These are phyloP conservation scores for Anadara kagoshimensis DNA, from an alignment of 1,140 invertebrate species.

Conservation along the genomic window DNA sequence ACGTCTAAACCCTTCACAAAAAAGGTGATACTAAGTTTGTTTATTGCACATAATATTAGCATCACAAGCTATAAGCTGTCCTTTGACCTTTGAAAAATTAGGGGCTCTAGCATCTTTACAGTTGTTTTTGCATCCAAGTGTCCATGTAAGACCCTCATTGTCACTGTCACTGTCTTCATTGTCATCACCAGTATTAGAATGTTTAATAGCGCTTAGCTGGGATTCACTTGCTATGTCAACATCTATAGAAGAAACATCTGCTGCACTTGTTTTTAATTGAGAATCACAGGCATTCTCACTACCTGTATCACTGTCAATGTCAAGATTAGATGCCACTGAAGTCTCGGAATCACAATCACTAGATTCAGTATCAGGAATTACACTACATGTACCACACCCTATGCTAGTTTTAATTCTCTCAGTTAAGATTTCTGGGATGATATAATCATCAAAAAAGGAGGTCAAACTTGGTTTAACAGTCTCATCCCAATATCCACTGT, in stretches of 20 bases:
- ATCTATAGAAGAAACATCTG: not conserved
- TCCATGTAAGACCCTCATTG: conserved; percentile 2
- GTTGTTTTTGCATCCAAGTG: not conserved
- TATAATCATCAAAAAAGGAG: not conserved
- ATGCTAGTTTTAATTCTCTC: too few species aligned
- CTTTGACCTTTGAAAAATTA: conserved; percentile 6
- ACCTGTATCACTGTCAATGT: not conserved
- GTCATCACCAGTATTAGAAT: too few species aligned
- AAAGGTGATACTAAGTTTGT: conserved; percentile 11
- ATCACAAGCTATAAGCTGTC: conserved; percentile 12
- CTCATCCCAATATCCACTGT: not conserved
- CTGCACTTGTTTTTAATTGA: not conserved
- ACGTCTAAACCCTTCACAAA: conserved; percentile 8
- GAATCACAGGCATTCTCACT: not conserved
- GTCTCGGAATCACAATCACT: not conserved
- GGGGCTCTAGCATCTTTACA: conserved; percentile 10
- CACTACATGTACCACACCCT: too few species aligned
- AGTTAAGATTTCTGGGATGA: conserved; percentile 14
- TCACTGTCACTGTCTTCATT: not conserved
- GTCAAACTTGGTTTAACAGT: not conserved
- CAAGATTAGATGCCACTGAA: not conserved
- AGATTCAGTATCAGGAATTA: not conserved
- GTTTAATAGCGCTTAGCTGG: too few species aligned
- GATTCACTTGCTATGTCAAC: too few species aligned
- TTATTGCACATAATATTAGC: not conserved